Evolutionary conservation across 2,888 invertebrate genomes (phyloP), one percentile per base, ranked within the genome.

Genomic region (Apocheima hispidaria): DNA sequence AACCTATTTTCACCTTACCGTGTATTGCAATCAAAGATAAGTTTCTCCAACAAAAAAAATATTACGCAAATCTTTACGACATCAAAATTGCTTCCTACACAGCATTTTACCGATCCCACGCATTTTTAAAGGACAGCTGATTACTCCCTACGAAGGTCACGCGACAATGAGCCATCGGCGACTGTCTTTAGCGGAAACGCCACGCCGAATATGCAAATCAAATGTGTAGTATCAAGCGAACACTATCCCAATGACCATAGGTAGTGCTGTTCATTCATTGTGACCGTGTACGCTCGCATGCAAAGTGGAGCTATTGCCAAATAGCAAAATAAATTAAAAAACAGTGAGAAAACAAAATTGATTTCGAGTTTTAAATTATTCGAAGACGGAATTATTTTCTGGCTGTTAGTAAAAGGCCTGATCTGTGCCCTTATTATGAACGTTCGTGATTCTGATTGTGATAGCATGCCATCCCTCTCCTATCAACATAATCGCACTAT

Each of bases 241-340:
- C 74, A 81, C 78, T 79, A 78, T n/a, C 77, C 72, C 75, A 79
- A 78, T 77, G 74, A 74, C 72, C 71, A 69, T 77, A 75, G 77
- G 74, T 75, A 77, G 77, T 77, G 77, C 81, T 78, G 83, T 87
- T 90, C 92, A 92, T 91, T 92, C 90, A 91, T 87, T 85, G 85
- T 79, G 72, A 83, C 80, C 70, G 59, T 50, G 88, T 89, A 91
- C 81, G 74, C 62, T 79, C 71, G 72, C 36, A 78, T 18, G 57
- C 64, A 70, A 28, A 50, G 20, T 20, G 0, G 9, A 36, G 38
- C 46, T 33, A 53, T 21, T 58, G 5, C 14, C n/a, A n/a, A n/a
- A n/a, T 14, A 5, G 5, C 14, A 35, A 4, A 9, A 10, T 28
- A 9, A 28, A 7, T 28, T 28, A 28, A 7, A 28, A 28, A n/a